Percentiles rank a stretch among this genome's conserved stretches.
Conservation (phyloP, 2,888 invertebrate genomes). For the Hipparchia sbordonii region DNA sequence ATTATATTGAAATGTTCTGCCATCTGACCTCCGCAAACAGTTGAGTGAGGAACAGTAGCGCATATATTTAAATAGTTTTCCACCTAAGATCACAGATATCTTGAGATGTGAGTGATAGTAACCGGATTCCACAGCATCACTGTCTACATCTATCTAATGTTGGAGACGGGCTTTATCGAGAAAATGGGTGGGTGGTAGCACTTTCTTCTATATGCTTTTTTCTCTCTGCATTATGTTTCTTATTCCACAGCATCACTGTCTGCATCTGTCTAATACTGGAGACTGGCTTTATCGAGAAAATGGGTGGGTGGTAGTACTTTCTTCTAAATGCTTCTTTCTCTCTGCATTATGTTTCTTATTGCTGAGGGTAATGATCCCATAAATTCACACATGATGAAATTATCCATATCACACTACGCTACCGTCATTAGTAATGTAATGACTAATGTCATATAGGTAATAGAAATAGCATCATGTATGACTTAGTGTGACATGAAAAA, state of each 20-base stretch:
- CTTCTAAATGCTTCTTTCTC: too few relatives aligned
- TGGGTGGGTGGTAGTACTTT: background rate
- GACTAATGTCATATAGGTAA: too few relatives aligned
- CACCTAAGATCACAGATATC: constrained; percentile 2
- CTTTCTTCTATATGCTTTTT: too few relatives aligned
- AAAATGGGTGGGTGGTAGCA: background rate
- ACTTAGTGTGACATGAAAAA: too few relatives aligned
- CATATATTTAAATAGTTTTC: constrained; percentile 6
- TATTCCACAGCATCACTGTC: background rate
- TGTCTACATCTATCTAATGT: background rate
- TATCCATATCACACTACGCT: too few relatives aligned
- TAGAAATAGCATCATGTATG: too few relatives aligned
- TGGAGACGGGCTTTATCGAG: background rate
- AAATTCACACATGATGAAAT: too few relatives aligned
- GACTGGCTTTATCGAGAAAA: background rate
- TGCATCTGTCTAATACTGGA: background rate
- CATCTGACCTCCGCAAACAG: constrained; percentile 4
- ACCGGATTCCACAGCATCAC: constrained; percentile 9
- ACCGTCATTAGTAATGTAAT: too few relatives aligned
- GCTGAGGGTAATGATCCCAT: too few relatives aligned
- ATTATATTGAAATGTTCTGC: constrained; percentile 2
- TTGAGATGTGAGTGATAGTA: constrained; percentile 9
- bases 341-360: too few relatives aligned
- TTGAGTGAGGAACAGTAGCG: constrained; percentile 3
- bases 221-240: too few relatives aligned